These are phyloP conservation scores for Scrobipalpa costella DNA, from an alignment of 2,888 invertebrate genomes.

Conservation along the genomic window DNA sequence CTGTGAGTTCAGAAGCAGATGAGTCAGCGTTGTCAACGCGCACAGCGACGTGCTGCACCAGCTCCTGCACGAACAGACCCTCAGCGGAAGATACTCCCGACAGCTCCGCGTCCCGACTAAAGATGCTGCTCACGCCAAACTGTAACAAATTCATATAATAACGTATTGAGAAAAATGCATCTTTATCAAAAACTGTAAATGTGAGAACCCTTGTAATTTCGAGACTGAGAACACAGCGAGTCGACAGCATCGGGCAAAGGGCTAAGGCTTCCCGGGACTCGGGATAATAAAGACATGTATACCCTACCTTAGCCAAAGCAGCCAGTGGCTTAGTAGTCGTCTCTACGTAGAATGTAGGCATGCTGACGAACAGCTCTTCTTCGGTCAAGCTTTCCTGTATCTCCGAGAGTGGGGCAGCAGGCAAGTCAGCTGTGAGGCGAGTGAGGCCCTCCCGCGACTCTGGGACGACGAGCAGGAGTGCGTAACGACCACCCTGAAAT, in stretches of 20 bases:
- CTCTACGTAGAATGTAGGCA: constrained; percentile 84
- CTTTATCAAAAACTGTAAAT: too few relatives aligned
- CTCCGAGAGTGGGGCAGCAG: constrained; percentile 68
- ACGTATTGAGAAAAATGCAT: too few relatives aligned
- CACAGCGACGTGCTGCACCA: constrained; percentile 84
- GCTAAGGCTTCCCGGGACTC: too few relatives aligned
- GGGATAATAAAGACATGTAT: neutral
- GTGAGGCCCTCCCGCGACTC: constrained; percentile 80
- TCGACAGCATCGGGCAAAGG: too few relatives aligned
- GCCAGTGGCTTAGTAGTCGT: constrained; percentile 83
- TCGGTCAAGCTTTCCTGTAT: constrained; percentile 68
- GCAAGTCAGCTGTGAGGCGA: constrained; percentile 77
- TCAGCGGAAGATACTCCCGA: constrained; percentile 80
- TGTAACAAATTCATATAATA: constrained; percentile 49
- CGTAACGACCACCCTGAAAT: constrained; percentile 80
- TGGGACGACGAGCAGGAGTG: constrained; percentile 80
- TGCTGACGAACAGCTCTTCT: constrained; percentile 71
- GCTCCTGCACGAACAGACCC: constrained; percentile 84
- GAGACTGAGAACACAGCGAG: too few relatives aligned
- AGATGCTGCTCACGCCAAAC: constrained; percentile 82
- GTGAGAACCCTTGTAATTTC: too few relatives aligned
- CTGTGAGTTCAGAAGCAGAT: constrained; percentile 69
- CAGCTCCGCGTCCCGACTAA: constrained; percentile 82
- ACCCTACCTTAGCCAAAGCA: constrained; percentile 78
- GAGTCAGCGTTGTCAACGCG: constrained; percentile 82